Percentiles rank a stretch among this genome's conserved stretches.
These are phyloP conservation scores for Eueremaeus valkanovi DNA, from an alignment of 2,888 invertebrate genomes.

Conservation along the genomic window DNA sequence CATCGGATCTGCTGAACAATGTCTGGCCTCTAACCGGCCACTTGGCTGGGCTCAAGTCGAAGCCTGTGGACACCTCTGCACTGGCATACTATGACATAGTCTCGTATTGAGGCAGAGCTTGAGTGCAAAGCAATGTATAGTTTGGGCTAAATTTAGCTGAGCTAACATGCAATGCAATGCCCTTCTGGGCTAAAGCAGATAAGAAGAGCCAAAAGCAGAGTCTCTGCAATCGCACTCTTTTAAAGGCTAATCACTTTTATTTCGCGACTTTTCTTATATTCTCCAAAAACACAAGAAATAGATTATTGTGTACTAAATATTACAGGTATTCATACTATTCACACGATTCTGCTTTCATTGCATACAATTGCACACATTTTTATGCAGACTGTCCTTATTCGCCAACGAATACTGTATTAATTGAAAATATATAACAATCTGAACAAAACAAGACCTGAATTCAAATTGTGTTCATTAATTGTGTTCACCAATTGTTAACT, in stretches of 20 bases:
- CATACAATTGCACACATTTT: not conserved
- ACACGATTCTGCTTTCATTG: not conserved
- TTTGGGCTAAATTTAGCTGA: conserved; percentile 22
- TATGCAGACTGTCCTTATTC: not conserved
- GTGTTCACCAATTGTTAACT: not conserved
- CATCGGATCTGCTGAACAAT: too few relatives aligned
- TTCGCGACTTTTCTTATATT: not conserved
- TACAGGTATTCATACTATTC: not conserved
- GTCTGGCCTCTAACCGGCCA: too few relatives aligned
- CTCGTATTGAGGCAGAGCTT: too few relatives aligned
- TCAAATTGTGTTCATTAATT: not conserved
- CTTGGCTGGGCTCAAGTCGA: too few relatives aligned
- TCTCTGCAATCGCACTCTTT: conserved; percentile 24
- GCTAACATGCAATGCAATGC: not conserved
- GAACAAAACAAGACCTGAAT: not conserved
- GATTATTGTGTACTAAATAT: conserved; percentile 4
- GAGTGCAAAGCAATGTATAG: conserved; percentile 11
- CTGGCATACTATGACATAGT: too few relatives aligned
- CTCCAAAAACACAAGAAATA: not conserved
- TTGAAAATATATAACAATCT: too few relatives aligned
- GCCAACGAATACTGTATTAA: not conserved
- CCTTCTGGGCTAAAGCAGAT: conserved; percentile 21
- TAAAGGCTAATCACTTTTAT: conserved; percentile 15
- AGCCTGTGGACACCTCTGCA: too few relatives aligned
- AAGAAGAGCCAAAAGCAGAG: conserved; percentile 29